Evolutionary conservation across 2,797 vertebrate species (phyloP), one percentile per base, ranked within the genome.

Genomic region (Simalia tracyae): DNA sequence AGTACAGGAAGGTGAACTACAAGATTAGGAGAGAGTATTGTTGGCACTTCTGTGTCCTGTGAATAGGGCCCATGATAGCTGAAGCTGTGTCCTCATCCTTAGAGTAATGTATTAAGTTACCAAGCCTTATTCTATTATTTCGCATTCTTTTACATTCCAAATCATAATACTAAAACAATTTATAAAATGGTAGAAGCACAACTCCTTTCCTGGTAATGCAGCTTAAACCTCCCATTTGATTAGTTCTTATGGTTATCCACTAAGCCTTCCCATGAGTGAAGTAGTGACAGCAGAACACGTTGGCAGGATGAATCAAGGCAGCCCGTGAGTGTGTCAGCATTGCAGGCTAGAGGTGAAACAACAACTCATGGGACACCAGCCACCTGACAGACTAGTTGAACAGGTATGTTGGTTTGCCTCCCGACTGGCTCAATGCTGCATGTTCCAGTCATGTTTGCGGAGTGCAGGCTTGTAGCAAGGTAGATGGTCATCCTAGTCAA

Each of bases 391-490:
- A 46, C 85, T n/a, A 59, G 88, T 89, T 88, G 50, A 42, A 88
- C 84, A 17, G 54, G 88, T 91, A 84, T 59, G 46, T 57, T 93
- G 56, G 88, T 86, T 90, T 66, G 89, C 7, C 66, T 89, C 68
- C 92, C 90, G 93, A 91, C 42, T 94, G 92, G 84, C 68, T 91
- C 72, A 91, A 61, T 63, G 59, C 76, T 81, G 89, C 66, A n/a
- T 24, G 9, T 42, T 81, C 92, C 57, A 19, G 84, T 63, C 42
- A 36, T 36, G 5, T 66, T 61, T 12, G 36, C 14, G 36, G 12
- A 54, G 36, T 10, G 2, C 7, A 60, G 28, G 24, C 31, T 92
- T 85, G 36, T 42, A 89, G 11, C 36, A 90, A 61, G 86, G n/a
- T 61, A 26, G 46, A 86, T 61, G 6, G 4, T 66, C 64, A 54